Evolutionary conservation across 1,140 invertebrate genomes (phyloP).

Genomic region (Homarus americanus): DNA sequence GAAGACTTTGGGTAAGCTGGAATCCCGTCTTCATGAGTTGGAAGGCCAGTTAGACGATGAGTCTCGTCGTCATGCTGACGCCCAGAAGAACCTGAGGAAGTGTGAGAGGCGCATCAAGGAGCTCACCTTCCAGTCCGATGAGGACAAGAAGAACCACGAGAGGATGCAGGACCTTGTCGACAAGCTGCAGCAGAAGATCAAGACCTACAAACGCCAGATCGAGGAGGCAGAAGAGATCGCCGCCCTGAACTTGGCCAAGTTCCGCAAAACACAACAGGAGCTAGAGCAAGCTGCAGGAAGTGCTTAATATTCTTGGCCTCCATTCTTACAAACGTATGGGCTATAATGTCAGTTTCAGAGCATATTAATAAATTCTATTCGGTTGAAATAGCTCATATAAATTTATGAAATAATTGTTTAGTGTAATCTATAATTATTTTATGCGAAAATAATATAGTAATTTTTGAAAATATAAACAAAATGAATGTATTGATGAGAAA

Average conservation of each 20-base stretch:
- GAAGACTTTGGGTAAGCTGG: slow-evolving; percentile 78
- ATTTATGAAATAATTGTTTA: background rate
- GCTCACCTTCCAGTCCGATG: background rate
- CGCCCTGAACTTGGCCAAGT: background rate
- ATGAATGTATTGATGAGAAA: too few relatives aligned
- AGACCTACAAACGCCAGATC: slow-evolving; percentile 16
- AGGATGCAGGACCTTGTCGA: slow-evolving; percentile 2
- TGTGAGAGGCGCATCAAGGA: slow-evolving; percentile 11
- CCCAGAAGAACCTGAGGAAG: slow-evolving; percentile 20
- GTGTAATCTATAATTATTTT: background rate
- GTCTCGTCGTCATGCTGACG: slow-evolving; percentile 30
- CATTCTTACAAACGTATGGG: background rate
- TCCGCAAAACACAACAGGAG: background rate
- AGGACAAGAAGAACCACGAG: slow-evolving; percentile 17
- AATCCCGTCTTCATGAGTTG: slow-evolving; percentile 80
- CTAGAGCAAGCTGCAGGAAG: background rate
- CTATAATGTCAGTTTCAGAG: too few relatives aligned
- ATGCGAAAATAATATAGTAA: background rate
- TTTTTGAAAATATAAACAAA: background rate
- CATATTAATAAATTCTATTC: too few relatives aligned
- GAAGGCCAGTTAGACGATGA: slow-evolving; percentile 40
- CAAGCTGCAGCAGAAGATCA: slow-evolving; percentile 16
- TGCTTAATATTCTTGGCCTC: background rate
- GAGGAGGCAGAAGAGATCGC: slow-evolving; percentile 8
- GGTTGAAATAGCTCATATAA: background rate